Evolutionary conservation across 2,888 invertebrate species (phyloP).

Genomic region (Camponotus fellah): DNA sequence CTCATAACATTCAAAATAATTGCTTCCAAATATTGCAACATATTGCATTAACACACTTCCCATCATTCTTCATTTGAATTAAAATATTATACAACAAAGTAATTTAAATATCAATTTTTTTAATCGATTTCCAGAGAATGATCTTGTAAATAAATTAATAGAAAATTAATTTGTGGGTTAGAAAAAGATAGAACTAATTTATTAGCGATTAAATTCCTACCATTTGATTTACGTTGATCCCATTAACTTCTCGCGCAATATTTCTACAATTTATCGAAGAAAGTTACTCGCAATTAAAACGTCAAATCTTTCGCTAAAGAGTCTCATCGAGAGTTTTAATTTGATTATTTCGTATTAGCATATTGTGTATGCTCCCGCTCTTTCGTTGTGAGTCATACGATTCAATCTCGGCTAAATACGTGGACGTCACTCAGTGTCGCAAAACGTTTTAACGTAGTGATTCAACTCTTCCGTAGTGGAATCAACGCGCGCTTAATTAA

Average conservation of each 20-base stretch:
- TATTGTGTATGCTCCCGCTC: constrained; percentile 32
- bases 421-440: constrained; percentile 61
- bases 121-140: neutral
- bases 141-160: neutral
- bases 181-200: neutral
- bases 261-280: neutral
- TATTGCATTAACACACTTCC: neutral
- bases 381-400: constrained; percentile 53
- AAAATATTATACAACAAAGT: neutral
- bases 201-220: neutral
- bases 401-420: constrained; percentile 77
- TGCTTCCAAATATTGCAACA: neutral
- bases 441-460: constrained; percentile 74
- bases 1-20: neutral
- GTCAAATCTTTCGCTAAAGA: constrained; percentile 18
- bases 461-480: constrained; percentile 80
- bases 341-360: constrained; percentile 33
- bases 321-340: constrained; percentile 37
- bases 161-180: neutral
- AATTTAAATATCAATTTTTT: neutral
- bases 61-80: constrained; percentile 4
- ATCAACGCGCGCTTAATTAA: constrained; percentile 81
- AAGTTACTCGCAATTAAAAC: constrained; percentile 19
- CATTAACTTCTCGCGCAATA: neutral
- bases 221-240: neutral